A percentile compares a stretch with the other conserved stretches of the same genome.
Conservation (phyloP, 2,113 vertebrate species). For the Perccottus glenii region DNA sequence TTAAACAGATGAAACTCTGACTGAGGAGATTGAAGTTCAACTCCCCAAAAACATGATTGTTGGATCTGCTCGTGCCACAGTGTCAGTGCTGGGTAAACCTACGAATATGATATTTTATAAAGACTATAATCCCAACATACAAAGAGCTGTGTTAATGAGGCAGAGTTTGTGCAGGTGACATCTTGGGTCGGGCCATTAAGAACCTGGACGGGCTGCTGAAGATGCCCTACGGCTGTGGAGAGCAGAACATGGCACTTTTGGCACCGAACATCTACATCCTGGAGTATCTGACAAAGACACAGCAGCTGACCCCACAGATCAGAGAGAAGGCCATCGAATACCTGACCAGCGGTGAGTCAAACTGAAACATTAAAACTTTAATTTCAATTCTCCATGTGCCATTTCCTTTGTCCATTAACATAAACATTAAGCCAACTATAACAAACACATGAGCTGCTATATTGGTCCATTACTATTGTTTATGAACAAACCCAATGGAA, state of each 20-base stretch:
- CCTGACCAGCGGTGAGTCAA: slow-evolving; percentile 81
- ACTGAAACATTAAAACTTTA: background rate
- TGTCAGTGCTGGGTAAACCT: slow-evolving; percentile 73
- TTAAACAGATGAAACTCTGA: slow-evolving; percentile 51
- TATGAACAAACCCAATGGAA: no score
- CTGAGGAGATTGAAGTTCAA: slow-evolving; percentile 43
- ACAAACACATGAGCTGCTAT: no score
- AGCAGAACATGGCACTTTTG: slow-evolving; percentile 89
- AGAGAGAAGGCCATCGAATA: slow-evolving; percentile 77
- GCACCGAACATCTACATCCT: slow-evolving; percentile 89
- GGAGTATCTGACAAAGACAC: slow-evolving; percentile 83
- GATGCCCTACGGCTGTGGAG: slow-evolving; percentile 90
- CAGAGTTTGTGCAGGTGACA: slow-evolving; percentile 79
- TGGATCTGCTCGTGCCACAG: slow-evolving; percentile 56
- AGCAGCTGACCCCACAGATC: slow-evolving; percentile 83
- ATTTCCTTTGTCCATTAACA: no score
- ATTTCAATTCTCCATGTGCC: no score
- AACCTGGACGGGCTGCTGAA: slow-evolving; percentile 82
- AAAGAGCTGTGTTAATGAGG: background rate
- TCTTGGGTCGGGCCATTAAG: slow-evolving; percentile 84
- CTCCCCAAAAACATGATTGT: slow-evolving; percentile 65
- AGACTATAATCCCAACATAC: no score
- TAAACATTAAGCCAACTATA: no score
- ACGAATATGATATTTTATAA: no score
- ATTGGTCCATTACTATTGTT: no score